phyloP scores from a whole-genome alignment of 2,113 vertebrate species.

The Mirounga angustirostris region DNA sequence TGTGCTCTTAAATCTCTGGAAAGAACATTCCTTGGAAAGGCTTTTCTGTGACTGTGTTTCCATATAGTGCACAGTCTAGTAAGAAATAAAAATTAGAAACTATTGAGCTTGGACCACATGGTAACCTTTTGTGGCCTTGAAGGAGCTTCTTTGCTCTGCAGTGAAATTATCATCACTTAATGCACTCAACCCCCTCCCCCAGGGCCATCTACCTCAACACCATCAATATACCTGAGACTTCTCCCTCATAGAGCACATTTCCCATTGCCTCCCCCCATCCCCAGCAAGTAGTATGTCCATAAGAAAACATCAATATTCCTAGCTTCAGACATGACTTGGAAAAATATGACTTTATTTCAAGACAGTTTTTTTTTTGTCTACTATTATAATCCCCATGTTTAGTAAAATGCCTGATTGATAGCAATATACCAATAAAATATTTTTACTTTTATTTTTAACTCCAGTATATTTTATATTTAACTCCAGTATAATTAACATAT shows the following conservation, averaged over 20 bases:
- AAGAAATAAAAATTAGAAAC: not conserved
- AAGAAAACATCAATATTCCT: not conserved
- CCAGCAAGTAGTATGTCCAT: not conserved
- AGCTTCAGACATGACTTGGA: not conserved
- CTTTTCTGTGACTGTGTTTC: not conserved
- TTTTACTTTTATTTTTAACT: not conserved
- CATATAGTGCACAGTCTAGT: accelerated
- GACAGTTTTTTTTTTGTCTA: not conserved
- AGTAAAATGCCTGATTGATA: not conserved
- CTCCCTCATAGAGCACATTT: accelerated
- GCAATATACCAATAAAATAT: not conserved
- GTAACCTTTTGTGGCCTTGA: not conserved
- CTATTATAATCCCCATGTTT: not conserved
- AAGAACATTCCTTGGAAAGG: not conserved
- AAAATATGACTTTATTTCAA: not conserved
- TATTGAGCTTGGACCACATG: not conserved
- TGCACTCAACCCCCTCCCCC: not conserved
- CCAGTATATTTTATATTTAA: not conserved
- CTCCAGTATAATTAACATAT: not conserved
- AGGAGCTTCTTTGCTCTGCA: not conserved
- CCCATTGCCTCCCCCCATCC: accelerated
- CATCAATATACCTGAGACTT: accelerated
- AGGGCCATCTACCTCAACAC: accelerated
- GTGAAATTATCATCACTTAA: not conserved
- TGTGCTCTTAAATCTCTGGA: not conserved